Conservation (phyloP, 2,888 invertebrate species). For the Napeogenes inachia region DNA sequence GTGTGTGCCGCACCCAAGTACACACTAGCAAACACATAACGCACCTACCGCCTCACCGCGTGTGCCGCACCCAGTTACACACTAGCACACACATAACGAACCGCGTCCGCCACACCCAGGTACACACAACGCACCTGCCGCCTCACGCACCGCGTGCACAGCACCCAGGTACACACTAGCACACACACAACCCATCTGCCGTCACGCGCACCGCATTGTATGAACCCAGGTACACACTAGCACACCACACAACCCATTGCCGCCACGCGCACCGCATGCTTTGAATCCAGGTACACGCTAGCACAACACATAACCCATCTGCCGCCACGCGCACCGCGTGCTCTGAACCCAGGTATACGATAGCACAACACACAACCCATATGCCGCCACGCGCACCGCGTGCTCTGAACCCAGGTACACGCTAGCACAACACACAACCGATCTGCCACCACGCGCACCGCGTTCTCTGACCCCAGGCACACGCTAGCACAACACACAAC, state of each 20-base stretch:
- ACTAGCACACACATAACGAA: conserved; percentile 45
- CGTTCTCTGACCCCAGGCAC: conserved; percentile 22
- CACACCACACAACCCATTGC: conserved; percentile 48
- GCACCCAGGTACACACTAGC: conserved; percentile 22
- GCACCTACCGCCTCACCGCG: conserved; percentile 59
- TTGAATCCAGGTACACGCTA: conserved; percentile 28
- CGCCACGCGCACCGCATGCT: conserved; percentile 63
- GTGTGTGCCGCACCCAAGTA: conserved; percentile 29
- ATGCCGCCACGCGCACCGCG: conserved; percentile 74
- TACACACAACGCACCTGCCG: background rate
- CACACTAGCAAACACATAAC: conserved; percentile 11
- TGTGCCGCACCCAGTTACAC: too few species aligned
- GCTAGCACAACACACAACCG: conserved; percentile 4
- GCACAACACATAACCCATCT: background rate
- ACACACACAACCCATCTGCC: conserved; percentile 87
- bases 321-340: conserved; percentile 30
- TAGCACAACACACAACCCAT: conserved; percentile 82
- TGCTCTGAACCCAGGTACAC: conserved; percentile 35
- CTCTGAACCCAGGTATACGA: background rate
- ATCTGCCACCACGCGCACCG: conserved; percentile 27
- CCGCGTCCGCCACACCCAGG: conserved; percentile 43
- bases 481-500: background rate
- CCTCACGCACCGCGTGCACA: conserved; percentile 30
- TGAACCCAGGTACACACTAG: conserved; percentile 56
- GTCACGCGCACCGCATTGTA: conserved; percentile 89